phyloP scores from a whole-genome alignment of 1,140 invertebrate genomes.

The Bombus waltoni region DNA sequence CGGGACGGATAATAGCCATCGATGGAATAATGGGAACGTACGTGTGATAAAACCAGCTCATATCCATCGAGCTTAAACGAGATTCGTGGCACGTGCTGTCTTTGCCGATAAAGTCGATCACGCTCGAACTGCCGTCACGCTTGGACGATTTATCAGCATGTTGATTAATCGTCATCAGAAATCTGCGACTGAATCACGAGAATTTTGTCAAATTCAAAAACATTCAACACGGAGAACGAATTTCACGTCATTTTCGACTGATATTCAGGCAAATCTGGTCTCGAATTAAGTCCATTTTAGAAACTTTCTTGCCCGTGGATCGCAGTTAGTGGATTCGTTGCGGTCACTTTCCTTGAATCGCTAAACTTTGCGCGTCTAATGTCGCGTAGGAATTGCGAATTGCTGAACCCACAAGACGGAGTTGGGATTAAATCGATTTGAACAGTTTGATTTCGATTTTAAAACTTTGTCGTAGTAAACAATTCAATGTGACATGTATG shows the following conservation, averaged over 20 bases:
- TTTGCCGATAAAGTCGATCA: constrained; percentile 26
- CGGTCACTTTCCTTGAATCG: background rate
- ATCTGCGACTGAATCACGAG: background rate
- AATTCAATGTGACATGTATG: too few relatives aligned
- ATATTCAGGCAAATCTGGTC: constrained; percentile 29
- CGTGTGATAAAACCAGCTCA: background rate
- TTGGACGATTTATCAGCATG: constrained; percentile 19
- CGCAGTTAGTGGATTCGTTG: background rate
- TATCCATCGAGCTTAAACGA: background rate
- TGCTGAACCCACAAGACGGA: background rate
- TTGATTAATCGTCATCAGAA: constrained; percentile 12
- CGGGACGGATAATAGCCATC: too few relatives aligned
- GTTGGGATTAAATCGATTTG: too few relatives aligned
- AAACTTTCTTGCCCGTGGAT: constrained; percentile 5
- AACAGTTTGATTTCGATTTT: too few relatives aligned
- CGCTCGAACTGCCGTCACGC: constrained; percentile 19
- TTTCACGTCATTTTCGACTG: constrained; percentile 24
- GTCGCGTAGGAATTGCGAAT: background rate
- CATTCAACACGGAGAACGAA: background rate
- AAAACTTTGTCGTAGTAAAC: too few relatives aligned
- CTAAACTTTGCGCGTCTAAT: too few relatives aligned
- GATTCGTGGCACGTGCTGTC: background rate
- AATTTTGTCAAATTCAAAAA: background rate
- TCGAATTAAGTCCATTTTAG: background rate
- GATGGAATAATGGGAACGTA: too few relatives aligned